Base-by-base conservation (phyloP, 2,797 vertebrate species). In the Microctenopoma stevenorrisi region DNA sequence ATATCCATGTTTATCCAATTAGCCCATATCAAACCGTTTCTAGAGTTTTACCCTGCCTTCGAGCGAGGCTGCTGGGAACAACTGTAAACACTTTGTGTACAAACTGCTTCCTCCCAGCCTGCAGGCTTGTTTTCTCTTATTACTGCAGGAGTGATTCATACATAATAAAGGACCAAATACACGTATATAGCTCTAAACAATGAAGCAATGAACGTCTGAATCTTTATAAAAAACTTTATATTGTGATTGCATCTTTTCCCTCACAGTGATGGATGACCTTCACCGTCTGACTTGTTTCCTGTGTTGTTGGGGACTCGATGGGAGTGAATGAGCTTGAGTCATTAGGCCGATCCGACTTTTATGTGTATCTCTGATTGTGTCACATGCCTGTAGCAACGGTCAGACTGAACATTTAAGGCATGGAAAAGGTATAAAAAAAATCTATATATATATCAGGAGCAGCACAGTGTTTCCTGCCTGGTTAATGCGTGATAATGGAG, bases 401-500 rank as follows among this genome's bases (percentile, higher is more conserved):
- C 64, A 33, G 71, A 46, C 37, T 44, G 59, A 73, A 75, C 71
- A 40, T 72, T 79, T 55, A 65, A 42, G 64, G 68, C 51, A 2
- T 48, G 71, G 51, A 76, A 63, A 72, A 54, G 60, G 52, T 66
- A 30, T 46, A 40, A 44, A 60, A 51, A 30, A 48, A 44, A 25
- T 18, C 16, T 13, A 42, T 15, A 54, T 15, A 54, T n/a, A 5
- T 10, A 43, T 33, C 15, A 73, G 68, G 68, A 43, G 63, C 51
- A 9, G 72, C 46, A 48, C 61, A 48, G 49, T 52, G 59, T 75
- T 86, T 86, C 78, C 82, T 76, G 79, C 46, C 64, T 18, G 48
- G n/a, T 56, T 79, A 71, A 87, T 87, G 79, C 76, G 70, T 59
- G 61, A 57, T 82, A 85, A 88, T 84, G 49, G 75, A 61, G 66